Evolutionary conservation across 2,888 invertebrate genomes (phyloP).

Genomic region (Lasioglossum vierecki): DNA sequence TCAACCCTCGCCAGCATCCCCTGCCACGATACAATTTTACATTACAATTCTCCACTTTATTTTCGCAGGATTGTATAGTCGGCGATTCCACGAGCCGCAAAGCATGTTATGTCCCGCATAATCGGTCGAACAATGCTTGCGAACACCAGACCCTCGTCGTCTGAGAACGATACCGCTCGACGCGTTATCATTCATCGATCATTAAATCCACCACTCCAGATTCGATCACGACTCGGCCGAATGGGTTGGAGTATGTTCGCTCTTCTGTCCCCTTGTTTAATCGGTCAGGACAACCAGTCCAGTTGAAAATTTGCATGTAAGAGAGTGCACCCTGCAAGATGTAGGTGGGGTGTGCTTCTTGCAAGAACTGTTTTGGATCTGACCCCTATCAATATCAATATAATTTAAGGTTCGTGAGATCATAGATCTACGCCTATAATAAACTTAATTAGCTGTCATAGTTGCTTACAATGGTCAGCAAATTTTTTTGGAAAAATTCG

Average conservation of each 20-base stretch:
- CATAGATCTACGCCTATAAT: neutral
- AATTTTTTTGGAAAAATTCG: neutral
- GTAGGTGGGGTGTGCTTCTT: neutral
- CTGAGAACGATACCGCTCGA: conserved; percentile 3
- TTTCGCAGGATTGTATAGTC: neutral
- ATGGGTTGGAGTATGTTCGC: conserved; percentile 1
- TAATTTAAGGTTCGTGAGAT: neutral
- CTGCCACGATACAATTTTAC: neutral
- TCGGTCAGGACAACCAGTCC: conserved; percentile 1
- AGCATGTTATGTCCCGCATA: neutral
- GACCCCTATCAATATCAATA: neutral
- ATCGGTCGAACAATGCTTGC: conserved; percentile 8
- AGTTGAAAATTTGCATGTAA: conserved; percentile 39
- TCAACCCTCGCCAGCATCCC: neutral
- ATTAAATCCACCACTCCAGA: conserved; percentile 2
- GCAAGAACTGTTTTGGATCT: neutral
- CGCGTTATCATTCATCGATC: conserved; percentile 22
- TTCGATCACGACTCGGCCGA: conserved; percentile 4
- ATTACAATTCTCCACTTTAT: neutral
- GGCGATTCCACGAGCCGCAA: neutral
- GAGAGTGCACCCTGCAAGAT: conserved; percentile 15
- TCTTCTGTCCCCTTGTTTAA: conserved; percentile 14
- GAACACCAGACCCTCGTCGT: neutral
- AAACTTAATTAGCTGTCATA: neutral
- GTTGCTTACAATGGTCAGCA: no score